phyloP scores from a whole-genome alignment of 1,140 invertebrate genomes.

The Pseudachorutes palmiensis region DNA sequence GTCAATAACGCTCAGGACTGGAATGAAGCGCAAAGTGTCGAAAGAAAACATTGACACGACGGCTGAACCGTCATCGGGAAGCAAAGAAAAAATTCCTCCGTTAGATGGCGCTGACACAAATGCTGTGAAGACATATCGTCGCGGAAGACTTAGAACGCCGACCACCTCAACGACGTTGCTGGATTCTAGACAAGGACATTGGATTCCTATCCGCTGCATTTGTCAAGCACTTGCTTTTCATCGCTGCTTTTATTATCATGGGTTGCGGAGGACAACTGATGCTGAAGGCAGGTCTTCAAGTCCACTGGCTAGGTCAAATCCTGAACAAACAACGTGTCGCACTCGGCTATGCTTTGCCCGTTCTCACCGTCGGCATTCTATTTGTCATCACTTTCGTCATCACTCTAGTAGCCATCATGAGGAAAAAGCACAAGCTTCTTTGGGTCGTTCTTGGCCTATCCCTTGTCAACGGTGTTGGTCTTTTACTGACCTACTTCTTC shows the following conservation, averaged over 20 bases:
- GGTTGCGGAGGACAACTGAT: neutral
- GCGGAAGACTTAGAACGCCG: neutral
- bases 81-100: too few species aligned
- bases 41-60: neutral
- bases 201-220: neutral
- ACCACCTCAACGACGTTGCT: neutral
- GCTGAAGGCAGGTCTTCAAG: neutral
- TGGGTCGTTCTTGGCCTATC: neutral
- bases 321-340: neutral
- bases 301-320: neutral
- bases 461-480: neutral
- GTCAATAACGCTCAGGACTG: neutral
- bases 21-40: neutral
- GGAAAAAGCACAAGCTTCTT: neutral
- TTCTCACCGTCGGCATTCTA: neutral
- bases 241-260: neutral
- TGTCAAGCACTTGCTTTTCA: neutral
- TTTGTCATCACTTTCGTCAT: neutral
- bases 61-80: too few species aligned
- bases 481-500: neutral
- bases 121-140: neutral
- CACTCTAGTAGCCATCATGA: neutral
- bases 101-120: neutral
- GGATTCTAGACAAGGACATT: neutral
- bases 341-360: neutral